Percentiles rank a stretch among this genome's conserved stretches.
These are phyloP conservation scores for Pygocentrus nattereri DNA, from an alignment of 2,797 vertebrate species.

Conservation along the genomic window DNA sequence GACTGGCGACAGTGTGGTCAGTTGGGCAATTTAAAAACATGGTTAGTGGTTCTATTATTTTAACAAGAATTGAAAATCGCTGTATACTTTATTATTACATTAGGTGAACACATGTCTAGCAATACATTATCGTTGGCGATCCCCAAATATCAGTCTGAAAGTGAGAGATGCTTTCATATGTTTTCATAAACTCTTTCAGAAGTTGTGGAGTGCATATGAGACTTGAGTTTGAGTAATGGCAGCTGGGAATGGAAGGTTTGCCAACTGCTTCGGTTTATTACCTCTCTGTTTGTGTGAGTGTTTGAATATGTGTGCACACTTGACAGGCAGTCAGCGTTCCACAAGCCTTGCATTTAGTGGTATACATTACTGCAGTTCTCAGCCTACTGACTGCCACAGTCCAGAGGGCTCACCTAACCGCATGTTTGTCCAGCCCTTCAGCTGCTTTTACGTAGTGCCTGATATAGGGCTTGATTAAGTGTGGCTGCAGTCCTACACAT, in stretches of 20 bases:
- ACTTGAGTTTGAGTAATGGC: conserved; percentile 23
- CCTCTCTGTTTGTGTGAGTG: conserved; percentile 13
- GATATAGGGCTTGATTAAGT: conserved; percentile 12
- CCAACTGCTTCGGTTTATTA: conserved; percentile 36
- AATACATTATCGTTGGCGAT: not conserved
- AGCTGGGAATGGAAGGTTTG: conserved; percentile 13
- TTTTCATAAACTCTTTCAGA: not conserved
- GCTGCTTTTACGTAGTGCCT: conserved; percentile 33
- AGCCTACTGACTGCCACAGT: conserved; percentile 22
- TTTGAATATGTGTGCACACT: not conserved
- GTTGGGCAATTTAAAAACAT: too few relatives aligned
- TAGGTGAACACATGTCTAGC: not conserved
- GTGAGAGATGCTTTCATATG: not conserved
- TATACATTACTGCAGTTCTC: conserved; percentile 41
- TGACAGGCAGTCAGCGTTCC: conserved; percentile 51
- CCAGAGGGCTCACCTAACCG: conserved; percentile 44
- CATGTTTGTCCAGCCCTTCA: conserved; percentile 50
- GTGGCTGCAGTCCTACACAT: not conserved
- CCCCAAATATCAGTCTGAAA: not conserved
- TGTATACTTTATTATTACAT: too few relatives aligned
- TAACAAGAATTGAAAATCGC: too few relatives aligned
- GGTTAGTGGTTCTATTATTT: too few relatives aligned
- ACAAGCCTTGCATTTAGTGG: conserved; percentile 52
- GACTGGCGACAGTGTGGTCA: too few relatives aligned
- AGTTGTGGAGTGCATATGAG: not conserved